Evolutionary conservation across 1,140 invertebrate genomes (phyloP).

Genomic region (Drosophila eugracilis): DNA sequence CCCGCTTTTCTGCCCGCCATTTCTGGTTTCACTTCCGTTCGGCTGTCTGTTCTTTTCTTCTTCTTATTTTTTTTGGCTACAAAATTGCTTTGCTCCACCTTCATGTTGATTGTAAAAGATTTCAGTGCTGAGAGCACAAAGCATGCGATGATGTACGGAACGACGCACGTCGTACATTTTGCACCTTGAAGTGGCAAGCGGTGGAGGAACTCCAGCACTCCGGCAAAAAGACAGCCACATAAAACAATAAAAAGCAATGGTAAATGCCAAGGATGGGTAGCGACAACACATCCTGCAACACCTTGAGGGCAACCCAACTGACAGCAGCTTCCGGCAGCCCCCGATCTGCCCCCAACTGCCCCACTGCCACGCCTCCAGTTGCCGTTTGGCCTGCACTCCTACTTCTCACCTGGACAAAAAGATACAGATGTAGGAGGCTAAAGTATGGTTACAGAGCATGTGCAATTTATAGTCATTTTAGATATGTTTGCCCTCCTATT

Average conservation of each 20-base stretch:
- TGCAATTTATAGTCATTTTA: neutral
- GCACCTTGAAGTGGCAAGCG: slow-evolving; percentile 63
- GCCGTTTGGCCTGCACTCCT: slow-evolving; percentile 8
- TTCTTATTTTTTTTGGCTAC: slow-evolving; percentile 38
- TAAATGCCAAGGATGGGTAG: slow-evolving; percentile 46
- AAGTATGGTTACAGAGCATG: slow-evolving; percentile 10
- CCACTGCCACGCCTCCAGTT: slow-evolving; percentile 11
- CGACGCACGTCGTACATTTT: slow-evolving; percentile 63
- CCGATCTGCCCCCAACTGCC: neutral
- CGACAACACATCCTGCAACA: slow-evolving; percentile 56
- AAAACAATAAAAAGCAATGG: slow-evolving; percentile 74
- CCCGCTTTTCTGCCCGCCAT: neutral
- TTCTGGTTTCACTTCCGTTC: slow-evolving; percentile 31
- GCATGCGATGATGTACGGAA: slow-evolving; percentile 73
- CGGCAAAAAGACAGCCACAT: slow-evolving; percentile 54
- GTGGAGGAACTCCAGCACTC: neutral
- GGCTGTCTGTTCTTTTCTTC: slow-evolving; percentile 4
- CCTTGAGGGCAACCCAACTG: slow-evolving; percentile 55
- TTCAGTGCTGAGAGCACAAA: slow-evolving; percentile 68
- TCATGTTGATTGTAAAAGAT: slow-evolving; percentile 73
- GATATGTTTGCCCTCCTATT: too few species aligned
- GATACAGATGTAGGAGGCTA: slow-evolving; percentile 15
- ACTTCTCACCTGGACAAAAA: slow-evolving; percentile 3
- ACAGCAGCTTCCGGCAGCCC: slow-evolving; percentile 49
- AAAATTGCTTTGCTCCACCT: slow-evolving; percentile 56